A percentile compares a stretch with the other conserved stretches of the same genome.
These are phyloP conservation scores for Vimba vimba DNA, from an alignment of 2,113 vertebrate species.

Conservation along the genomic window DNA sequence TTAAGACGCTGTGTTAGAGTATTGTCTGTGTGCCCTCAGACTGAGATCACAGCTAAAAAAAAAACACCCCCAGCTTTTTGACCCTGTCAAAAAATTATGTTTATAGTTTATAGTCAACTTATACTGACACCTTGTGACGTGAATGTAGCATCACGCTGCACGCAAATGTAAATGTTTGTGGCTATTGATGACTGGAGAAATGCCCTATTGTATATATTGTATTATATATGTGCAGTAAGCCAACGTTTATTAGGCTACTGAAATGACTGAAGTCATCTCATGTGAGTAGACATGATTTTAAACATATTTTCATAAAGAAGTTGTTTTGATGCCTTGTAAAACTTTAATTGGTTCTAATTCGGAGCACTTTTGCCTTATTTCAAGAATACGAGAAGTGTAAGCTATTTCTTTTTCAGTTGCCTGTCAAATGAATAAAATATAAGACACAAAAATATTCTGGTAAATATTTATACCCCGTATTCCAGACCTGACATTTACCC, in stretches of 20 bases:
- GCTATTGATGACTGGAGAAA: not conserved
- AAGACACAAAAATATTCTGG: not conserved
- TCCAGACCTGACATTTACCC: constrained; percentile 41
- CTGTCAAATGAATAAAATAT: not conserved
- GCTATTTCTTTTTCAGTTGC: not conserved
- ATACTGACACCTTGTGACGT: constrained; percentile 11
- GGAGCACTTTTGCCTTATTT: not conserved
- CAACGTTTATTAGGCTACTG: not conserved
- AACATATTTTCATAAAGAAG: not conserved
- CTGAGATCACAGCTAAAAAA: not conserved
- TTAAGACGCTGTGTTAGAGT: not conserved
- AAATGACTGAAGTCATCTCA: not conserved
- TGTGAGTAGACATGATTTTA: not conserved
- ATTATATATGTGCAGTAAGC: not conserved
- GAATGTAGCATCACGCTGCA: not conserved
- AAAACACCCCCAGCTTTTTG: no score
- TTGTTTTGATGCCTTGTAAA: not conserved
- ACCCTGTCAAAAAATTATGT: no score
- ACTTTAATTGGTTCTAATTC: not conserved
- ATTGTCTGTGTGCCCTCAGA: not conserved
- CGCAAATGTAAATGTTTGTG: not conserved
- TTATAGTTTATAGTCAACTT: not conserved
- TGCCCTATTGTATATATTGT: no score
- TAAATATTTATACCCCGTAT: constrained; percentile 35
- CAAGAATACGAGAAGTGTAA: not conserved